Evolutionary conservation across 2,113 vertebrate genomes (phyloP).

Genomic region (Prochilodus magdalenae): DNA sequence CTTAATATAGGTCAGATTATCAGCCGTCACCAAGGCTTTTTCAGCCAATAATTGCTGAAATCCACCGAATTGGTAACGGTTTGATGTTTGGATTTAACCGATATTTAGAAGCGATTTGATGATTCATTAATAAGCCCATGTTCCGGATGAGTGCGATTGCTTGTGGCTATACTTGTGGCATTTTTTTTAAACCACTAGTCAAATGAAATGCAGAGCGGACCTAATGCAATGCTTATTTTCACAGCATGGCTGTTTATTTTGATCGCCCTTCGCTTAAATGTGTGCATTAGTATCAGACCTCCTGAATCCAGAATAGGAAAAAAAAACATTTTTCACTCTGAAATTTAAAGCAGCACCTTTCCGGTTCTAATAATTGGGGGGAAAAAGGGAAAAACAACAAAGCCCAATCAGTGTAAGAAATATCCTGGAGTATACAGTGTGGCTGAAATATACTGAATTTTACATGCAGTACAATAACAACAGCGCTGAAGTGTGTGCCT

Average conservation of each 20-base stretch:
- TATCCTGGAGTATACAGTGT: neutral
- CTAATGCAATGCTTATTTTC: slow-evolving; percentile 30
- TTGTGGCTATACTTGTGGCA: slow-evolving; percentile 19
- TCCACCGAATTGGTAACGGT: slow-evolving; percentile 23
- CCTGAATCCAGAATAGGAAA: neutral
- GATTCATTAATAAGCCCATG: slow-evolving; percentile 41
- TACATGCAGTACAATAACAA: neutral
- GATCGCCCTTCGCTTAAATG: slow-evolving; percentile 31
- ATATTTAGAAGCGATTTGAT: slow-evolving; percentile 33
- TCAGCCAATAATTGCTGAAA: slow-evolving; percentile 6
- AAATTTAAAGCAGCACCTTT: neutral
- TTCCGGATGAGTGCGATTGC: slow-evolving; percentile 35
- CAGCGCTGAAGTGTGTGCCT: neutral
- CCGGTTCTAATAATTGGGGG: neutral
- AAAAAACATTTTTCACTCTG: neutral
- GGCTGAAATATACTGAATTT: neutral
- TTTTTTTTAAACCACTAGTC: slow-evolving; percentile 1
- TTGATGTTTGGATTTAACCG: slow-evolving; percentile 20
- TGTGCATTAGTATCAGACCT: slow-evolving; percentile 10
- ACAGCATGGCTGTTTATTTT: slow-evolving; percentile 44
- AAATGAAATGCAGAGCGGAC: slow-evolving; percentile 2
- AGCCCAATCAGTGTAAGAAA: neutral
- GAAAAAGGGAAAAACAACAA: neutral
- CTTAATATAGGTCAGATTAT: slow-evolving; percentile 32
- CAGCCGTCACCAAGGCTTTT: neutral